A percentile compares a stretch with the other conserved stretches of the same genome.
These are phyloP conservation scores for Brachyistius frenatus DNA, from an alignment of 2,113 vertebrate genomes.

Conservation along the genomic window DNA sequence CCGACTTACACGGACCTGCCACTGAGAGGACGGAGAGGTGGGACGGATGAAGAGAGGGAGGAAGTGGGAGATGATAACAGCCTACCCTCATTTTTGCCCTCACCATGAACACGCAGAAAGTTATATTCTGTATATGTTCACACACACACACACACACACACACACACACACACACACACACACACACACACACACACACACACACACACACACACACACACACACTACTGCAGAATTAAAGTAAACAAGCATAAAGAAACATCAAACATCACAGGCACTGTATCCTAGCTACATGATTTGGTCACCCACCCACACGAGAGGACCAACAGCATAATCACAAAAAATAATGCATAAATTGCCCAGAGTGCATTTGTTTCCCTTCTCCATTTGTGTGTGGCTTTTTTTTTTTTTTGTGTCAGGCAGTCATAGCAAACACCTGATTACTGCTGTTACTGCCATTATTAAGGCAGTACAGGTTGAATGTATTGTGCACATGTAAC, in stretches of 20 bases:
- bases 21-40: constrained; percentile 48
- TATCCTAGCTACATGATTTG: constrained; percentile 38
- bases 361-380: constrained; percentile 56
- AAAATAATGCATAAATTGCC: constrained; percentile 56
- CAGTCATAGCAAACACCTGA: constrained; percentile 37
- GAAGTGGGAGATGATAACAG: constrained; percentile 46
- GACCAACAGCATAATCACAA: constrained; percentile 57
- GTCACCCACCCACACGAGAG: constrained; percentile 34
- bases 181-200: background rate
- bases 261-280: constrained; percentile 21
- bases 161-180: background rate
- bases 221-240: constrained; percentile 35
- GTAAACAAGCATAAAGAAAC: no score
- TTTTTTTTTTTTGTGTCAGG: constrained; percentile 35
- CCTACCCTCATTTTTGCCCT: constrained; percentile 52
- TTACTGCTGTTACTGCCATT: constrained; percentile 1
- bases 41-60: constrained; percentile 37
- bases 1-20: constrained; percentile 48
- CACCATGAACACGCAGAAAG: background rate
- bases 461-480: constrained; percentile 5
- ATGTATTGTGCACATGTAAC: constrained; percentile 9
- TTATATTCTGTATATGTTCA: background rate
- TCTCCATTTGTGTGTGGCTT: constrained; percentile 31
- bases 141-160: background rate
- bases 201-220: constrained; percentile 12